phyloP scores from a whole-genome alignment of 2,797 vertebrate genomes.

The Pogoniulus pusillus region DNA sequence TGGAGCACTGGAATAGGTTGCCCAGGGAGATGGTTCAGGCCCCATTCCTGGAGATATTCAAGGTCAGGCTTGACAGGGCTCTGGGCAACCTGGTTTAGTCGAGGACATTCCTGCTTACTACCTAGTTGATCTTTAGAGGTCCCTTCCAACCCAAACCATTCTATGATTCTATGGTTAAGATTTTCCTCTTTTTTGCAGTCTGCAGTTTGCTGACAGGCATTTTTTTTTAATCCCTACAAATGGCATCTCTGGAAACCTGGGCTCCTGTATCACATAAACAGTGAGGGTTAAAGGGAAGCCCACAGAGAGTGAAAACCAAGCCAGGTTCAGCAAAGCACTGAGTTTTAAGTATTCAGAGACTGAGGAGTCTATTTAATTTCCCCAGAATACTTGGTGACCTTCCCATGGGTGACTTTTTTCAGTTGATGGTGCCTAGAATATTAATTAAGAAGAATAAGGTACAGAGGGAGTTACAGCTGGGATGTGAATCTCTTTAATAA shows the following conservation, averaged over 20 bases:
- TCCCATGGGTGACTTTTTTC: constrained; percentile 21
- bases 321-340: neutral
- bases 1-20: too few relatives aligned
- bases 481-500: neutral
- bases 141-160: too few relatives aligned
- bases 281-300: neutral
- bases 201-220: rapidly evolving
- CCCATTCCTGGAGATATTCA: too few relatives aligned
- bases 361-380: neutral
- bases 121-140: too few relatives aligned
- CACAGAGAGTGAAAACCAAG: neutral
- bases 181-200: neutral
- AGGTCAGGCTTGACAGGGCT: too few relatives aligned
- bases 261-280: neutral
- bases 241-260: neutral
- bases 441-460: neutral
- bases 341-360: neutral
- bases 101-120: too few relatives aligned
- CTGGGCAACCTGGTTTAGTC: too few relatives aligned
- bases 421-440: neutral
- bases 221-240: neutral
- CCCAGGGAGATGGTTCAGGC: too few relatives aligned
- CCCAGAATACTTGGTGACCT: neutral
- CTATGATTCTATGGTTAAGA: neutral
- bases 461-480: neutral